Evolutionary conservation across 1,140 invertebrate species (phyloP).

Genomic region (Rhizoglyphus robini): DNA sequence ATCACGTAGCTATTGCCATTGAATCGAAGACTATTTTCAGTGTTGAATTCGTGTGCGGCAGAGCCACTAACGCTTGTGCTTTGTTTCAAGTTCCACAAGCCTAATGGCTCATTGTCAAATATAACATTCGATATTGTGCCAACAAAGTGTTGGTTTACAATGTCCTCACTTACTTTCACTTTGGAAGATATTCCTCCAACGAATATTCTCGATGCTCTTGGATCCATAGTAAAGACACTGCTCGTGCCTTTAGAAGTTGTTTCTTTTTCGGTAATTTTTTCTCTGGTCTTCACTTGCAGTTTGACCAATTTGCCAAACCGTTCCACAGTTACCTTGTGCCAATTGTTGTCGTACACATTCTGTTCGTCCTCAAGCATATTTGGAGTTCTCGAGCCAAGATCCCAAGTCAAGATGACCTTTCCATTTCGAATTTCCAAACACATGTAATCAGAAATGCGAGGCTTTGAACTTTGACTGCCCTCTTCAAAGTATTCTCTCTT

Average conservation of each 20-base stretch:
- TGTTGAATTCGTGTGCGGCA: conserved; percentile 47
- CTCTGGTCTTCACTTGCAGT: conserved; percentile 53
- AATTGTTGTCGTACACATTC: conserved; percentile 52
- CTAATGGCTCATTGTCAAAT: conserved; percentile 72
- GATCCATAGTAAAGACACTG: conserved; percentile 72
- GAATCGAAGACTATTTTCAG: conserved; percentile 60
- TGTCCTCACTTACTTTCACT: conserved; percentile 42
- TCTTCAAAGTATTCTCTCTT: background rate
- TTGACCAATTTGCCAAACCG: conserved; percentile 62
- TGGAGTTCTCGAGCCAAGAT: conserved; percentile 70
- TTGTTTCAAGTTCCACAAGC: conserved; percentile 79
- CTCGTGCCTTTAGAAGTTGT: conserved; percentile 48
- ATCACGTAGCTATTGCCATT: conserved; percentile 69
- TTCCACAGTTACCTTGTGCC: conserved; percentile 79
- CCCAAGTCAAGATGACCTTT: conserved; percentile 65
- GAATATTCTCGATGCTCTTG: conserved; percentile 68
- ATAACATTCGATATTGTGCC: conserved; percentile 79
- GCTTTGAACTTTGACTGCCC: no score
- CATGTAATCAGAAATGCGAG: conserved; percentile 59
- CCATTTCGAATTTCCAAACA: conserved; percentile 77
- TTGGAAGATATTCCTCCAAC: conserved; percentile 66
- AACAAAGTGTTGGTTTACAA: conserved; percentile 59
- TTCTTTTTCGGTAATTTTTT: conserved; percentile 43
- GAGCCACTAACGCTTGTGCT: conserved; percentile 58
- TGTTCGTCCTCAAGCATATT: conserved; percentile 49